These are phyloP conservation scores for Halictus quadricinctus DNA, from an alignment of 2,888 invertebrate genomes.

Conservation along the genomic window DNA sequence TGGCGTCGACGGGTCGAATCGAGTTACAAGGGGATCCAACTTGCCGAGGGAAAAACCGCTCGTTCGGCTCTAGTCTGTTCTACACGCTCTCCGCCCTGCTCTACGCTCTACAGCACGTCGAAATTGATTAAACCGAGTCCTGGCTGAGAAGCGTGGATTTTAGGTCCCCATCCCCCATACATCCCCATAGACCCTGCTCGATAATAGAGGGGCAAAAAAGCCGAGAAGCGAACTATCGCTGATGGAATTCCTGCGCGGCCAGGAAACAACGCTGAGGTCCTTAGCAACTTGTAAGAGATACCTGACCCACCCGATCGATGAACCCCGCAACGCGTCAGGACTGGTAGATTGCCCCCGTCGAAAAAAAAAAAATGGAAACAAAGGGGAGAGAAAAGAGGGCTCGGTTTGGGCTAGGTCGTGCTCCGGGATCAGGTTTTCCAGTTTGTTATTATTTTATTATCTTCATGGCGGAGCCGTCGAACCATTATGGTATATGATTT, in stretches of 20 bases:
- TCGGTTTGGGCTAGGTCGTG: background rate
- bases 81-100: background rate
- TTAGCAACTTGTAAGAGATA: constrained; percentile 26
- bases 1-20: constrained; percentile 4
- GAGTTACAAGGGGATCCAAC: constrained; percentile 7
- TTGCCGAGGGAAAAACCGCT: constrained; percentile 9
- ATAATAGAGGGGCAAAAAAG: constrained; percentile 16
- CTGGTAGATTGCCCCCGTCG: background rate
- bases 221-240: background rate
- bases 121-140: constrained; percentile 35
- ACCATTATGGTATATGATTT: background rate
- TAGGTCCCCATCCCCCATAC: background rate
- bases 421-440: background rate
- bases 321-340: constrained; percentile 5
- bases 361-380: background rate
- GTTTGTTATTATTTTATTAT: background rate
- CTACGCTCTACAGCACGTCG: background rate
- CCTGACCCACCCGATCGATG: background rate
- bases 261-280: constrained; percentile 22
- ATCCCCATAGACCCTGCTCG: background rate
- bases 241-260: constrained; percentile 1
- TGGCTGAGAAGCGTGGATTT: background rate
- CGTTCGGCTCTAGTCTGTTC: background rate
- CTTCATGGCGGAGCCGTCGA: background rate
- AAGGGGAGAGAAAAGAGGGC: background rate